Percentiles rank a stretch among this genome's conserved stretches.
Conservation (phyloP, 2,797 vertebrate species). For the Podarcis lilfordi region DNA sequence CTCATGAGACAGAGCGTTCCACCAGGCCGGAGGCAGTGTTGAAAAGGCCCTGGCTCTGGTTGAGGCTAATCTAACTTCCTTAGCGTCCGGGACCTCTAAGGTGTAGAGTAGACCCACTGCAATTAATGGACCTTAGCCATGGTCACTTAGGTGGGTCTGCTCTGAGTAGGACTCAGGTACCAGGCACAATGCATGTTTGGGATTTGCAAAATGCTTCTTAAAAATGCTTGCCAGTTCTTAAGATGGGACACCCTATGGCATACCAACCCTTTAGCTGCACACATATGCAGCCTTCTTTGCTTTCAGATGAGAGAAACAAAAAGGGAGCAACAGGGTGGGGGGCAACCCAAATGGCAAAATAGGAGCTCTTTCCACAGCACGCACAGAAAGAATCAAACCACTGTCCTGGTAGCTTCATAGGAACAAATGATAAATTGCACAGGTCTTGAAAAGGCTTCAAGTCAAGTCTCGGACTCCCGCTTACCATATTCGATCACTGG, state of each 20-base stretch:
- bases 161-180: too few species aligned
- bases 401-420: background rate
- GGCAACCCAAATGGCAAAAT: too few species aligned
- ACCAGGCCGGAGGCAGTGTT: too few species aligned
- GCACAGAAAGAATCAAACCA: background rate
- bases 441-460: too few species aligned
- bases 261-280: background rate
- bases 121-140: too few species aligned
- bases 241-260: background rate
- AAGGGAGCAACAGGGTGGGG: too few species aligned
- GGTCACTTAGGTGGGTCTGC: too few species aligned
- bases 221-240: background rate
- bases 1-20: too few species aligned
- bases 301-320: background rate
- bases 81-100: too few species aligned
- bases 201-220: background rate
- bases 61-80: too few species aligned
- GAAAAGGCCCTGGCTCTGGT: too few species aligned
- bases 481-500: slow-evolving; percentile 96
- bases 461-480: slow-evolving; percentile 30
- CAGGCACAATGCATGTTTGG: background rate
- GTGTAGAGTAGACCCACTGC: too few species aligned
- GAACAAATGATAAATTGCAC: background rate
- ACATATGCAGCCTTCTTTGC: background rate
- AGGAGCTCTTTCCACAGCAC: background rate